Evolutionary conservation across 2,797 vertebrate species (phyloP), one percentile per base, ranked within the genome.

Genomic region (Chelonia mydas): DNA sequence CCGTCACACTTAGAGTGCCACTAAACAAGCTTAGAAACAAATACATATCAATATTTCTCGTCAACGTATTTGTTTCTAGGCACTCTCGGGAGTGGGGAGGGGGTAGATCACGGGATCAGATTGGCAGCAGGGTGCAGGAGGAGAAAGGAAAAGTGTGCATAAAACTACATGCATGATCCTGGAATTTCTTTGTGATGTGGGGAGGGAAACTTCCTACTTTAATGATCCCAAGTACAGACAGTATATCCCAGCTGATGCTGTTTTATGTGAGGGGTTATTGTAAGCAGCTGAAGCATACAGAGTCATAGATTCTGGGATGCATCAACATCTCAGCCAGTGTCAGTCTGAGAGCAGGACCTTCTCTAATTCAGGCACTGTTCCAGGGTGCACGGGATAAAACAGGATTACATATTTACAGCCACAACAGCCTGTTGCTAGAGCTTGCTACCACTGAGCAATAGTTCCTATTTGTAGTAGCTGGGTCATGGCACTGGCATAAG

Each of bases 361-460:
- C 89, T 74, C 95, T 92, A 53, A 82, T 92, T 93, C 96, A 86
- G 95, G 96, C 93, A 50, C n/a, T 91, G 88, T 88, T 98, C 96
- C 97, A 97, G 97, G 96, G 94, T 96, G 95, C 86, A 2, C n/a
- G 81, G 83, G 87, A 96, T 95, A 90, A 96, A 97, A 95, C 95
- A 93, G 94, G 87, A 84, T 94, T 82, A 84, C 3, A 11, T 89
- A 91, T 94, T 93, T 93, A 95, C 95, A 93, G 92, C 92, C 90
- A 81, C 19, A 2, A 81, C 95, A 95, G 96, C 96, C 96, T 96
- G 97, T 84, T 94, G 92, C 95, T 97, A 4, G 76, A 86, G 80
- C 41, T 54, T 51, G 50, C 47, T 81, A 74, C 84, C 65, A 2
- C 92, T 15, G 57, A 2, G 82, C 94, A 87, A 84, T 31, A 96